Percentiles rank a stretch among this genome's conserved stretches.
Conservation (phyloP, 2,113 vertebrate species). For the Egretta garzetta region DNA sequence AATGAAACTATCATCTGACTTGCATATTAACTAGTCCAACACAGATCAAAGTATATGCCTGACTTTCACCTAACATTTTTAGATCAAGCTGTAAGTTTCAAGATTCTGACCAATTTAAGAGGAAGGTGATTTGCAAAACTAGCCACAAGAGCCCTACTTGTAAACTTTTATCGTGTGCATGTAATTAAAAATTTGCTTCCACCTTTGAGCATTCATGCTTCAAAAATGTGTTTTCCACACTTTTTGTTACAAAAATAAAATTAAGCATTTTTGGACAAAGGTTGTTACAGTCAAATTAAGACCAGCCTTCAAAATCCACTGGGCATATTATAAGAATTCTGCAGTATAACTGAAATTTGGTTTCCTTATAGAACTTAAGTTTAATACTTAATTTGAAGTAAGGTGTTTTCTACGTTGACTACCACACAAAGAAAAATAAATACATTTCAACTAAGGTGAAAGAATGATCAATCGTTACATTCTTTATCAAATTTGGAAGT, state of each 20-base stretch:
- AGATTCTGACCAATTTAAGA: constrained; percentile 10
- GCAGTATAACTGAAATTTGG: background rate
- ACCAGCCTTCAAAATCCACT: background rate
- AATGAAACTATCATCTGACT: constrained; percentile 14
- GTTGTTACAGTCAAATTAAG: background rate
- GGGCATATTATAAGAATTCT: background rate
- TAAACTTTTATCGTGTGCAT: background rate
- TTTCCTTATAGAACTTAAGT: background rate
- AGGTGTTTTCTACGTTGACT: background rate
- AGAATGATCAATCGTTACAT: background rate
- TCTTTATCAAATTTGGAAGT: background rate
- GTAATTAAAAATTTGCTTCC: constrained; percentile 31
- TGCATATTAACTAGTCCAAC: constrained; percentile 21
- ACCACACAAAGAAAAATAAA: background rate
- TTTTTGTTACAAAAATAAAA: background rate
- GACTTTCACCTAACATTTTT: background rate
- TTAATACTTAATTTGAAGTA: background rate
- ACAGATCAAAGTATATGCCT: background rate
- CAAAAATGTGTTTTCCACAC: background rate
- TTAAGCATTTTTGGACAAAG: background rate
- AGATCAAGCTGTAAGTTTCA: background rate
- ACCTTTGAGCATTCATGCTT: constrained; percentile 13
- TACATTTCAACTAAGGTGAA: background rate
- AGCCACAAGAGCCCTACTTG: background rate
- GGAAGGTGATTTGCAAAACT: constrained; percentile 2